These are phyloP conservation scores for Pseudoatta argentina DNA, from an alignment of 1,140 invertebrate species.

Conservation along the genomic window DNA sequence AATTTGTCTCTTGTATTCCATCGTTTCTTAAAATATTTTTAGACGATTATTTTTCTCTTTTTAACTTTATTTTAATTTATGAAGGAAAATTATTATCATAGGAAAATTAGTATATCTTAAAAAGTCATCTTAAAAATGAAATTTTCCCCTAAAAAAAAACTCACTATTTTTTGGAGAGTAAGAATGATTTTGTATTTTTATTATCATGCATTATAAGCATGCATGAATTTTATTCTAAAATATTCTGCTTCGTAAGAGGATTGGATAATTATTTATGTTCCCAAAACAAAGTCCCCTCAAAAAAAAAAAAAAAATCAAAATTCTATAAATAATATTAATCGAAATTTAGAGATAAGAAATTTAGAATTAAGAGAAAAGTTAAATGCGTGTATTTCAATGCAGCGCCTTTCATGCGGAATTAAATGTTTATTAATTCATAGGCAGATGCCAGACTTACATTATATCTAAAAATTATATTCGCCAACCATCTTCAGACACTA, in stretches of 20 bases:
- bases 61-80: not conserved
- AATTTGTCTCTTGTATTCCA: not conserved
- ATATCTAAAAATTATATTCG: slow-evolving; percentile 25
- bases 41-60: not conserved
- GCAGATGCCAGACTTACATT: slow-evolving; percentile 62
- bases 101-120: not conserved
- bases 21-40: not conserved
- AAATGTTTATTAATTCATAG: slow-evolving; percentile 44
- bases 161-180: not conserved
- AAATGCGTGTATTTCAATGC: not conserved
- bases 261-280: not conserved
- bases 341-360: too few relatives aligned
- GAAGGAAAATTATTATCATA: not conserved
- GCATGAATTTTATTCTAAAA: not conserved
- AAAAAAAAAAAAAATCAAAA: not conserved
- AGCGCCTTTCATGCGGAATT: slow-evolving; percentile 38
- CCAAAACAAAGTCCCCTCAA: not conserved
- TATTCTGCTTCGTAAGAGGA: not conserved
- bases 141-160: not conserved
- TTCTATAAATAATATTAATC: not conserved
- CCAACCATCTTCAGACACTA: slow-evolving; percentile 26
- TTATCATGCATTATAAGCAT: not conserved
- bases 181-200: not conserved
- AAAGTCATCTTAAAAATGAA: not conserved
- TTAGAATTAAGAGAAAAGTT: slow-evolving; percentile 11